Base-by-base conservation (phyloP, 2,888 invertebrate species). In the Brenthis hecate region DNA sequence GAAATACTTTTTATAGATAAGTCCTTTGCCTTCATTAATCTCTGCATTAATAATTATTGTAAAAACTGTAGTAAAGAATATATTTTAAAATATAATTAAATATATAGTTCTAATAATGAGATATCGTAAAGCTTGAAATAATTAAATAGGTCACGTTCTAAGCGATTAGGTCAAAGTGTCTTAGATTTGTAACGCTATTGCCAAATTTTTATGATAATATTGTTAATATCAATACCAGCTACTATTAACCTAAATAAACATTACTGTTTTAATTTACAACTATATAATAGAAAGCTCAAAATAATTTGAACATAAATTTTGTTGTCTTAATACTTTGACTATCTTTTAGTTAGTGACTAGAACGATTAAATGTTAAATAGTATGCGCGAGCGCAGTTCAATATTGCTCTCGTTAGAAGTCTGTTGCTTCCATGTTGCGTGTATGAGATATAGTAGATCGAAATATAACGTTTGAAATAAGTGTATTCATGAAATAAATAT, bases 331-430 rank as follows among this genome's bases (percentile, higher is more conserved):
- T 62, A 23, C 23, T 56, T 14, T 61, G 23, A 54, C 54, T 62
- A 16, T 57, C 63, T 63, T 65, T 68, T 60, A 32, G 48, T 32
- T 47, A 55, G 65, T 56, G n/a, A 28, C 50, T 56, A 56, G 32
- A 56, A 62, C 61, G 51, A 47, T 56, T 67, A n/a, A 16, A 60
- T 60, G 28, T n/a, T 61, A 61, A 50, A 56, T 56, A 62, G 66
- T 19, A 62, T 65, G 74, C 77, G 75, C 69, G 53, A 63, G 75
- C 77, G 75, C 76, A 77, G 78, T 77, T 57, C 55, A 68, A 78
- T 79, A 74, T 73, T 71, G 74, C 75, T 76, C 76, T 78, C 78
- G 79, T 74, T 76, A 77, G 73, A 77, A 74, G 72, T 76, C 75
- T 71, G 80, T 77, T 78, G 78, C 77, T 77, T 76, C 55, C 66